These are phyloP conservation scores for Heliconius hortense DNA, from an alignment of 2,888 invertebrate genomes.

Conservation along the genomic window DNA sequence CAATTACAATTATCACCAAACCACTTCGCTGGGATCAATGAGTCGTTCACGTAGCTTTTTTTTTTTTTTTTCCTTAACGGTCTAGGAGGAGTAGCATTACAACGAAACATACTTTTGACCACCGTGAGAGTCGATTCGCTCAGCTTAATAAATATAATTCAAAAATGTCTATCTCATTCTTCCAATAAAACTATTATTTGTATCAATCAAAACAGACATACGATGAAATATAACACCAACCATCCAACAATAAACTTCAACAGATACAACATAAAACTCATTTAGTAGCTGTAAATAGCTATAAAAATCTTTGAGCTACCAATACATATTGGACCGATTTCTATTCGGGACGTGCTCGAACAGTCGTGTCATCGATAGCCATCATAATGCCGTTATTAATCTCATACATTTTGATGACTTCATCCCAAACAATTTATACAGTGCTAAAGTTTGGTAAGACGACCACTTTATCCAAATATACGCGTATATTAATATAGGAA, in stretches of 20 bases:
- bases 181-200: not conserved
- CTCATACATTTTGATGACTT: slow-evolving; percentile 50
- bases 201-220: not conserved
- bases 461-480: slow-evolving; percentile 29
- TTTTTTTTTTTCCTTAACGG: too few species aligned
- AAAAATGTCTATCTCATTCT: not conserved
- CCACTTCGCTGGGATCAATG: too few species aligned
- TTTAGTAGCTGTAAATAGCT: slow-evolving; percentile 15
- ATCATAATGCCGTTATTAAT: slow-evolving; percentile 48
- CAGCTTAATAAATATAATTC: not conserved
- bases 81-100: too few species aligned
- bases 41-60: too few species aligned
- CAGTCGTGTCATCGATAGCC: slow-evolving; percentile 42
- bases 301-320: slow-evolving; percentile 10
- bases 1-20: too few species aligned
- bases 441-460: slow-evolving; percentile 40
- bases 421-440: slow-evolving; percentile 47
- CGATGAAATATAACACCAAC: not conserved
- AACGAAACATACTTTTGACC: too few species aligned
- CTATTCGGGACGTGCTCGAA: slow-evolving; percentile 42
- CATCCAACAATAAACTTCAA: not conserved
- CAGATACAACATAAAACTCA: not conserved
- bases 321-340: slow-evolving; percentile 35
- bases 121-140: too few species aligned
- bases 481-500: not conserved